Percentiles rank a stretch among this genome's conserved stretches.
phyloP scores from a whole-genome alignment of 1,140 invertebrate species.

The Pristionchus pacificus region DNA sequence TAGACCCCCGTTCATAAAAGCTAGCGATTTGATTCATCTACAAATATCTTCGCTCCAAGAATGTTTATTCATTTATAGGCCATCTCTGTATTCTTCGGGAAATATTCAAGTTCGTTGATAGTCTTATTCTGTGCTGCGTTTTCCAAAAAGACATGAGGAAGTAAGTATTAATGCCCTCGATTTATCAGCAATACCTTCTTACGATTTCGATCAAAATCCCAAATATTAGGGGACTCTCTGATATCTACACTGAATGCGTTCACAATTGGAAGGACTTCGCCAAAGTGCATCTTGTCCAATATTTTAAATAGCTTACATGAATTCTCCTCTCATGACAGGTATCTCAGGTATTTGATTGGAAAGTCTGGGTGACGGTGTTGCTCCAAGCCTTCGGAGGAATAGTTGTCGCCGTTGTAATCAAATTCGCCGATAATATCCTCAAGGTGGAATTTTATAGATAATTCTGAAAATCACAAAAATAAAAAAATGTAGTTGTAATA shows the following conservation, averaged over 20 bases:
- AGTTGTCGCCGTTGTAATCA: conserved; percentile 87
- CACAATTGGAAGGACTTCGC: background rate
- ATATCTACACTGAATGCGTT: background rate
- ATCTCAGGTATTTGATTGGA: conserved; percentile 75
- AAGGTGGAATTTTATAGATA: too few relatives aligned
- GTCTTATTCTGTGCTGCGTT: conserved; percentile 72
- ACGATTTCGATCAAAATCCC: too few relatives aligned
- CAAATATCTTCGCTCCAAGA: too few relatives aligned
- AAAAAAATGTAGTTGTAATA: too few relatives aligned
- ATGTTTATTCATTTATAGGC: too few relatives aligned
- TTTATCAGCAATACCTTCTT: too few relatives aligned
- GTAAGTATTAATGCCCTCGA: conserved; percentile 46
- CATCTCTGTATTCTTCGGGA: conserved; percentile 90
- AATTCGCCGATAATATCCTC: conserved; percentile 92
- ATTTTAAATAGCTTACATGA: too few relatives aligned
- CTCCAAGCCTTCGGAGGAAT: conserved; percentile 82
- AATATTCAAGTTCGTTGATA: conserved; percentile 80
- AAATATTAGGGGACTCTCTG: background rate
- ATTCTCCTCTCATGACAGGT: too few relatives aligned
- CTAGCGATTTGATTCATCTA: too few relatives aligned
- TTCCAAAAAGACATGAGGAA: conserved; percentile 68
- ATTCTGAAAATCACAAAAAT: too few relatives aligned
- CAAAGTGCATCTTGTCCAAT: background rate
- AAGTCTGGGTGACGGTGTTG: conserved; percentile 78
- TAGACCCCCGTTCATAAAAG: conserved; percentile 43